phyloP scores from a whole-genome alignment of 1,140 invertebrate species.

The Elymnias hypermnestra region DNA sequence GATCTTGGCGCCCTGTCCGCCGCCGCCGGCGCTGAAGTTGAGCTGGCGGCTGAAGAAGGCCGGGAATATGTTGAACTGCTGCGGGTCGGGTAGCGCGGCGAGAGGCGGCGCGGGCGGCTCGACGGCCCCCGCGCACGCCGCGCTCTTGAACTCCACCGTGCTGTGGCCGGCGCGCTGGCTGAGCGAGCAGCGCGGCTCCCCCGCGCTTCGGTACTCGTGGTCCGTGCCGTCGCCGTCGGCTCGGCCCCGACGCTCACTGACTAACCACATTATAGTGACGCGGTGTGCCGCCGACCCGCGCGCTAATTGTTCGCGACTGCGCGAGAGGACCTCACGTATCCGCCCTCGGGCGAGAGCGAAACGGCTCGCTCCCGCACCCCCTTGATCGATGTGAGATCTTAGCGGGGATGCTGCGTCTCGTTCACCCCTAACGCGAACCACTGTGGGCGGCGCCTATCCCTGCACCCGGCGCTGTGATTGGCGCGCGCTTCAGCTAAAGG shows the following conservation, averaged over 20 bases:
- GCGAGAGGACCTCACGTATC: slow-evolving; percentile 49
- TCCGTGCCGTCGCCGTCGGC: slow-evolving; percentile 60
- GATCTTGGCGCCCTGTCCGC: slow-evolving; percentile 82
- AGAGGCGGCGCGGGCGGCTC: slow-evolving; percentile 79
- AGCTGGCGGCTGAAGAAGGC: slow-evolving; percentile 91
- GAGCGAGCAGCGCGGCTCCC: slow-evolving; percentile 58
- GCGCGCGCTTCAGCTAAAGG: slow-evolving; percentile 24
- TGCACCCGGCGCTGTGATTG: slow-evolving; percentile 41
- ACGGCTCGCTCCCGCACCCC: slow-evolving; percentile 51
- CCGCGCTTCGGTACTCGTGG: slow-evolving; percentile 47
- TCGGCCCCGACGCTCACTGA: slow-evolving; percentile 70
- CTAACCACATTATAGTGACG: slow-evolving; percentile 73
- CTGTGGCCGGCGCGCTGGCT: slow-evolving; percentile 64
- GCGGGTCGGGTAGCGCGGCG: slow-evolving; percentile 77
- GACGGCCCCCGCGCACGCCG: slow-evolving; percentile 74
- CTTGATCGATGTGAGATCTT: slow-evolving; percentile 70
- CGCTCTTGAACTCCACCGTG: slow-evolving; percentile 76
- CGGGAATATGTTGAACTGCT: slow-evolving; percentile 93
- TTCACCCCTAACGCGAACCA: slow-evolving; percentile 31
- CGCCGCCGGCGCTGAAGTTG: slow-evolving; percentile 83
- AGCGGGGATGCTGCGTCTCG: slow-evolving; percentile 64
- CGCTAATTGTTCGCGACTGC: slow-evolving; percentile 73
- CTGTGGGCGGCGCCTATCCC: slow-evolving; percentile 37
- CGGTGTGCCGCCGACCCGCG: slow-evolving; percentile 52
- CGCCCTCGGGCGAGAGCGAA: slow-evolving; percentile 59